Evolutionary conservation across 2,888 invertebrate species (phyloP), one percentile per base, ranked within the genome.

Genomic region (Papilio elwesi): DNA sequence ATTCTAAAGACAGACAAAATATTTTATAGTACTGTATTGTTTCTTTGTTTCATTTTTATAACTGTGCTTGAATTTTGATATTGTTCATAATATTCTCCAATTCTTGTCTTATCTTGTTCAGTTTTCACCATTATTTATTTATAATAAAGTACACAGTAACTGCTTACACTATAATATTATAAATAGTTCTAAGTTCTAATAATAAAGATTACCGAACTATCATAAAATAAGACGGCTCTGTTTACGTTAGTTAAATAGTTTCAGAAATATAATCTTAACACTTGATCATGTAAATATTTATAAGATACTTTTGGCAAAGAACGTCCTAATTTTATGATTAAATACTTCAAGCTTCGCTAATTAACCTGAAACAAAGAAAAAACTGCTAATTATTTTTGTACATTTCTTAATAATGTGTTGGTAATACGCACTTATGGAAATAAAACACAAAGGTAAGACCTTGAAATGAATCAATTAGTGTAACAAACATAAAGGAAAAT

Each of bases 291-390:
- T 71, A 75, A 75, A 75, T 75, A 75, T 74, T 74, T 74, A 72
- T 73, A 67, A 66, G 67, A 75, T 68, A 73, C 55, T 71, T 71
- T 73, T 73, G 49, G 67, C 62, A 53, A 71, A 66, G 52, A 67
- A 62, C 65, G 57, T 51, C 65, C 47, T 57, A 66, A 66, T 73
- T 74, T 72, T 66, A 71, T 16, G 70, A 64, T 74, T 64, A 52
- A 63, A 72, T 47, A 57, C 59, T 65, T 71, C 63, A 66, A 36
- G 53, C 70, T 64, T 68, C 72, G 55, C 71, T 86, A 86, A 84
- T 83, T 85, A 87, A 85, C 87, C 90, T 90, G 90, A 76, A 90
- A 90, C 86, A 89, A 85, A 82, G 68, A 76, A 75, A 71, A 76
- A 77, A 62, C 68, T 13, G 55, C 77, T 77, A 74, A 11, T 12